These are phyloP conservation scores for Pardosa pseudoannulata DNA, from an alignment of 2,888 invertebrate species.

Conservation along the genomic window DNA sequence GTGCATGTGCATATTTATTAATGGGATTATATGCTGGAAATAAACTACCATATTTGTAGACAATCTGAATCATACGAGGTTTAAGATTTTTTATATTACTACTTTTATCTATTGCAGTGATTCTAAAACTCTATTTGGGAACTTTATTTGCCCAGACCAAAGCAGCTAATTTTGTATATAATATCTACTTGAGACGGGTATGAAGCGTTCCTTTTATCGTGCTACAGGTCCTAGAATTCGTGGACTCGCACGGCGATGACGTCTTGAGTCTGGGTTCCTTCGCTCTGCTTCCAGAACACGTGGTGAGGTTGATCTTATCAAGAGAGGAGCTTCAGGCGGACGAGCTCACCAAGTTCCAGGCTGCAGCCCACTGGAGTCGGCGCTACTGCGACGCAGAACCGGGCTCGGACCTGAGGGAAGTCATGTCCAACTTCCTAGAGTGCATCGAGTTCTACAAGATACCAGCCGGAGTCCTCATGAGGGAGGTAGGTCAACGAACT, in stretches of 20 bases:
- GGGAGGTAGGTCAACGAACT: constrained; percentile 82
- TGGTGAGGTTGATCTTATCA: constrained; percentile 91
- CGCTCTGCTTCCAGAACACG: constrained; percentile 92
- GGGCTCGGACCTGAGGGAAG: constrained; percentile 74
- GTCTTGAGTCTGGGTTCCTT: constrained; percentile 94
- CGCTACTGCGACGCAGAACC: constrained; percentile 92
- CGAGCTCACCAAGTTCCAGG: constrained; percentile 94
- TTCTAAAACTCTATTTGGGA: too few species aligned
- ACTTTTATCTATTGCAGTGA: too few species aligned
- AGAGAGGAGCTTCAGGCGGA: constrained; percentile 93
- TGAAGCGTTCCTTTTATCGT: too few species aligned
- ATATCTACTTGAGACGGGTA: too few species aligned
- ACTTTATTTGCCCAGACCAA: too few species aligned
- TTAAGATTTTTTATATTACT: too few species aligned
- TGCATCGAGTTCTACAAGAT: constrained; percentile 97
- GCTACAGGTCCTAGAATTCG: constrained; percentile 93
- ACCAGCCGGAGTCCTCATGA: constrained; percentile 93
- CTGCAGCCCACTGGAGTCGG: constrained; percentile 97
- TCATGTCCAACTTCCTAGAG: constrained; percentile 85
- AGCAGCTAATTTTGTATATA: too few species aligned
- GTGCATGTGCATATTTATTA: too few species aligned
- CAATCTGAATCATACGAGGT: too few species aligned
- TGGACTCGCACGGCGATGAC: constrained; percentile 95
- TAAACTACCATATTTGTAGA: too few species aligned
- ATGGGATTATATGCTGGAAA: too few species aligned